Percentiles rank a stretch among this genome's conserved stretches.
phyloP scores from a whole-genome alignment of 2,888 invertebrate species.

The Boloria selene region DNA sequence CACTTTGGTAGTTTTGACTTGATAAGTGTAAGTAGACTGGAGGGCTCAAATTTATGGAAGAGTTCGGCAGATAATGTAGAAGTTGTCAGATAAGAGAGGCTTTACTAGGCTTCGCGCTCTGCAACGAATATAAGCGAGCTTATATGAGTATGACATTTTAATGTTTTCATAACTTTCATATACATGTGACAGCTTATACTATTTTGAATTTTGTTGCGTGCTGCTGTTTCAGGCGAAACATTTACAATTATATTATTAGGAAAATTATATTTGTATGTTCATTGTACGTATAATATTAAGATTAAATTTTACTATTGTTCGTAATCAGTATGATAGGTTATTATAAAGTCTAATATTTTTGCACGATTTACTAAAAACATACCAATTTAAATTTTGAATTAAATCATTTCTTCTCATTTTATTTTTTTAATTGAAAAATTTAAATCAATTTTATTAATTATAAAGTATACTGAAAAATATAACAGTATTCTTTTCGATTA shows the following conservation, averaged over 20 bases:
- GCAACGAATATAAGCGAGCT: slow-evolving; percentile 49
- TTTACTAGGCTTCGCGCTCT: slow-evolving; percentile 60
- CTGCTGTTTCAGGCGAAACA: slow-evolving; percentile 22
- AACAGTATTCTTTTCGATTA: too few relatives aligned
- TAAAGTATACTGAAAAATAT: too few relatives aligned
- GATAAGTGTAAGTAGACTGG: slow-evolving; percentile 71
- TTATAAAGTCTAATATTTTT: too few relatives aligned
- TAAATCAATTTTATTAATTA: too few relatives aligned
- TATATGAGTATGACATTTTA: slow-evolving; percentile 45
- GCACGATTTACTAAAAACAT: too few relatives aligned
- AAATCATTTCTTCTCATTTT: too few relatives aligned
- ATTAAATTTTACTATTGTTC: neutral
- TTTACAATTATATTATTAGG: slow-evolving; percentile 5
- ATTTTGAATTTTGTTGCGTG: slow-evolving; percentile 33
- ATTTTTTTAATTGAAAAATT: too few relatives aligned
- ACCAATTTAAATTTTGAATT: too few relatives aligned
- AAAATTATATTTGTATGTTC: neutral
- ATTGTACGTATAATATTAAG: neutral
- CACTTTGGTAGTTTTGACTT: slow-evolving; percentile 76
- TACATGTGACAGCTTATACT: slow-evolving; percentile 35
- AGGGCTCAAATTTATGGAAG: slow-evolving; percentile 71
- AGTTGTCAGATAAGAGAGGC: slow-evolving; percentile 74
- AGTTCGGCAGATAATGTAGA: slow-evolving; percentile 74
- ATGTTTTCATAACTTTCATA: slow-evolving; percentile 46
- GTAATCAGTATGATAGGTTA: too few relatives aligned